Evolutionary conservation across 2,888 invertebrate species (phyloP), one percentile per base, ranked within the genome.

Genomic region (Helleia helle): DNA sequence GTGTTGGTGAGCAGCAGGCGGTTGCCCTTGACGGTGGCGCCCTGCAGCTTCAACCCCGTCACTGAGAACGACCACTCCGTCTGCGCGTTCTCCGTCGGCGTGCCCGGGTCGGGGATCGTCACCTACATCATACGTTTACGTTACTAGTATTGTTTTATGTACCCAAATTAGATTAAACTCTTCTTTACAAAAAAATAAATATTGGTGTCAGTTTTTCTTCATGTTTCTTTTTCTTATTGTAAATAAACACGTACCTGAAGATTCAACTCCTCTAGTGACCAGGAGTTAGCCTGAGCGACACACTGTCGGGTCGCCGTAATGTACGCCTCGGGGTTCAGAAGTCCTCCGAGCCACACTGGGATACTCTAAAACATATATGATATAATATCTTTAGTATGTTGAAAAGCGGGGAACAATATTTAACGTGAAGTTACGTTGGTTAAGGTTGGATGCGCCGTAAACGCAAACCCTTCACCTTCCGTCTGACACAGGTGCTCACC

Each of bases 221-320:
- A n/a, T n/a, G n/a, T n/a, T n/a, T n/a, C n/a, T n/a, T n/a, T n/a
- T n/a, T n/a, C n/a, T n/a, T n/a, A n/a, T n/a, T n/a, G n/a, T n/a
- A n/a, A 61, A 7, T 4, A n/a, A 28, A 6, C 3, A 26, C 12
- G n/a, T 42, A 95, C 95, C 74, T 94, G 93, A 47, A 97, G 83
- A 53, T 94, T 90, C 8, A 99, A 87, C 76, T 99, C 99, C 77
- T 99, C 99, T 30, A 99, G 87, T 0, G 99, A 97, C 95, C 95
- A 95, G 54, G 94, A 95, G 73, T 99, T 99, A 0, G 95, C 95
- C 68, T 96, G 96, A 0, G 98, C 99, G 31, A 99, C 97, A 73
- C 96, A 98, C 71, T 99, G 99, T 12, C 99, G 89, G 1, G 99
- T 99, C 3, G 99, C 99, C 0, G 99, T 99, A 53, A 99, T 96